Conservation (phyloP, 2,888 invertebrate genomes). For the Taenaris catops region DNA sequence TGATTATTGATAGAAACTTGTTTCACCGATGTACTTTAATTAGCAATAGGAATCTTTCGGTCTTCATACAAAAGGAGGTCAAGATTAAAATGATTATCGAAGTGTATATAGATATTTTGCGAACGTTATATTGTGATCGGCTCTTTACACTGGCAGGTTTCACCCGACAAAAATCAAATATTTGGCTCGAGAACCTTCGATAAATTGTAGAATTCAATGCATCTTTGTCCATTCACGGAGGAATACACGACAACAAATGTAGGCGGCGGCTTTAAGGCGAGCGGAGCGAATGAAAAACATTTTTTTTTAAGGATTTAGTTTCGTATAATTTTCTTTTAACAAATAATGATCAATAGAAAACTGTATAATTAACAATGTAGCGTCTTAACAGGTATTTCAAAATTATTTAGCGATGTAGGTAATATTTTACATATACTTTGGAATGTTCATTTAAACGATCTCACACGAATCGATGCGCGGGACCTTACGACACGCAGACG, state of each 20-base stretch:
- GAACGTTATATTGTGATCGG: conserved; percentile 2
- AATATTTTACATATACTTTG: conserved; percentile 79
- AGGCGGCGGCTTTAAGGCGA: conserved; percentile 16
- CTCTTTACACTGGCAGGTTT: conserved; percentile 3
- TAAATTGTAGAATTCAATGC: conserved; percentile 21
- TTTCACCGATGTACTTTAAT: conserved; percentile 24
- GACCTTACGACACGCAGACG: conserved; percentile 28
- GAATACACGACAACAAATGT: conserved; percentile 16
- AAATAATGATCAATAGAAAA: conserved; percentile 78
- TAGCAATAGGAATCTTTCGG: conserved; percentile 29
- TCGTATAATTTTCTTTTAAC: conserved; percentile 80
- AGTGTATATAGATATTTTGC: conserved; percentile 11
- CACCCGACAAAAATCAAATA: conserved; percentile 14
- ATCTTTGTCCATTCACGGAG: conserved; percentile 18
- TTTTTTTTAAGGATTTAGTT: conserved; percentile 71
- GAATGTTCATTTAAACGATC: conserved; percentile 76
- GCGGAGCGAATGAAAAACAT: conserved; percentile 46
- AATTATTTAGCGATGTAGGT: conserved; percentile 77
- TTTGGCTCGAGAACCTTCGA: conserved; percentile 15
- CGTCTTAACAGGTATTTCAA: conserved; percentile 78
- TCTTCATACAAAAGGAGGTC: conserved; percentile 54
- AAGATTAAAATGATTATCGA: conserved; percentile 58
- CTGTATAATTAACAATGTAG: conserved; percentile 80
- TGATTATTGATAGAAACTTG: conserved; percentile 25
- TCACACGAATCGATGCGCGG: conserved; percentile 62